phyloP scores from a whole-genome alignment of 2,113 vertebrate genomes.

The Sebastes schlegelii region DNA sequence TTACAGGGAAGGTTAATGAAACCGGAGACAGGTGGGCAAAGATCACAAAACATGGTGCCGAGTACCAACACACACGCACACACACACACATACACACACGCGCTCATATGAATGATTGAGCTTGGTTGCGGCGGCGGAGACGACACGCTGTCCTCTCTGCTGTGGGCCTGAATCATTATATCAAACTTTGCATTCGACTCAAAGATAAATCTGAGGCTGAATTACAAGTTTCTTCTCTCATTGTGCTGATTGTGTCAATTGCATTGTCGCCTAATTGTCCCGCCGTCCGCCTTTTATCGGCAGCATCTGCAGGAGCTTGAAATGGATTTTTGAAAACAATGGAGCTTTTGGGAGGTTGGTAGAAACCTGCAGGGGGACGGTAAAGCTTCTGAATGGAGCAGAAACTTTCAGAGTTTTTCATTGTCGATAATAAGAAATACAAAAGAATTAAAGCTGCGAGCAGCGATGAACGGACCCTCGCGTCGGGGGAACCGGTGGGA shows the following conservation, averaged over 20 bases:
- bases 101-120: conserved; percentile 6
- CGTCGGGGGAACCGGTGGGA: too few relatives aligned
- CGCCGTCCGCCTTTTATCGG: conserved; percentile 36
- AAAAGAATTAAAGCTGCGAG: too few relatives aligned
- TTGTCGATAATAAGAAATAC: too few relatives aligned
- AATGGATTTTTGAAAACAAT: conserved; percentile 53
- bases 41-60: background rate
- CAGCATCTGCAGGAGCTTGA: conserved; percentile 17
- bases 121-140: background rate
- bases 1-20: conserved; percentile 40
- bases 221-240: conserved; percentile 38
- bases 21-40: conserved; percentile 13
- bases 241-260: conserved; percentile 30
- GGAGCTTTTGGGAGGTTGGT: conserved; percentile 12
- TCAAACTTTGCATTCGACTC: conserved; percentile 30
- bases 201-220: conserved; percentile 39
- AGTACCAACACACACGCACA: background rate
- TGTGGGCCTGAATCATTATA: conserved; percentile 37
- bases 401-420: background rate
- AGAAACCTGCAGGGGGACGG: conserved; percentile 3
- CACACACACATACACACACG: background rate
- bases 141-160: conserved; percentile 21
- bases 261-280: conserved; percentile 38
- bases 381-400: background rate
- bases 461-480: too few relatives aligned